Conservation (phyloP, 2,888 invertebrate species). For the Melinaea menophilus region DNA sequence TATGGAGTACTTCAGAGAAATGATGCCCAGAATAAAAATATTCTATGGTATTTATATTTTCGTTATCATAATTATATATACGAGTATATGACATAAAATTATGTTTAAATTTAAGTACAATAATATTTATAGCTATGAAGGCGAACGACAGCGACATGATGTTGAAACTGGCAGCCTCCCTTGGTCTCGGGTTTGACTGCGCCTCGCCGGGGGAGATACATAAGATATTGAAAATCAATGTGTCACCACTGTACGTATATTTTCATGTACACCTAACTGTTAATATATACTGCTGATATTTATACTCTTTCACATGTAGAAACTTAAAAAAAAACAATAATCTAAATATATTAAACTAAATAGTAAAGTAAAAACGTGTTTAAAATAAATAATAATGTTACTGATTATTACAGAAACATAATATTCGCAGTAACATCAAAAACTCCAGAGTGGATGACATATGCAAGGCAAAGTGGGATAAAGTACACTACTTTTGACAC, state of each 20-base stretch:
- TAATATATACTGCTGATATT: too few relatives aligned
- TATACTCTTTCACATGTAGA: not conserved
- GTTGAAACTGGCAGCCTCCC: conserved; percentile 40
- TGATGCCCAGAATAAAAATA: conserved; percentile 44
- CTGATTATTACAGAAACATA: conserved; percentile 37
- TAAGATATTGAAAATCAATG: conserved; percentile 38
- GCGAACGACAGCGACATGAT: conserved; percentile 43
- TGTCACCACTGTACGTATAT: conserved; percentile 37
- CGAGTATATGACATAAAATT: not conserved
- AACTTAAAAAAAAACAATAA: too few relatives aligned
- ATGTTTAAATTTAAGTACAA: not conserved
- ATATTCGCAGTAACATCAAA: conserved; percentile 44
- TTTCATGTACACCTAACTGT: not conserved
- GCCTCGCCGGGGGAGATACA: conserved; percentile 47
- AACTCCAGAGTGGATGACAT: conserved; percentile 44
- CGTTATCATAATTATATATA: conserved; percentile 11
- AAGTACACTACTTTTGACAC: conserved; percentile 46
- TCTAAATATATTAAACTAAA: too few relatives aligned
- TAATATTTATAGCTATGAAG: conserved; percentile 45
- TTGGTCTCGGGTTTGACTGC: conserved; percentile 45
- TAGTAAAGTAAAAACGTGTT: too few relatives aligned
- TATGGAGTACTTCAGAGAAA: conserved; percentile 40
- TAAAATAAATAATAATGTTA: not conserved
- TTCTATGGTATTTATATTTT: conserved; percentile 47
- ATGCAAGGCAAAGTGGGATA: conserved; percentile 41